A percentile compares a stretch with the other conserved stretches of the same genome.
phyloP scores from a whole-genome alignment of 2,797 vertebrate species.

The Odontamblyopus lacepedii region DNA sequence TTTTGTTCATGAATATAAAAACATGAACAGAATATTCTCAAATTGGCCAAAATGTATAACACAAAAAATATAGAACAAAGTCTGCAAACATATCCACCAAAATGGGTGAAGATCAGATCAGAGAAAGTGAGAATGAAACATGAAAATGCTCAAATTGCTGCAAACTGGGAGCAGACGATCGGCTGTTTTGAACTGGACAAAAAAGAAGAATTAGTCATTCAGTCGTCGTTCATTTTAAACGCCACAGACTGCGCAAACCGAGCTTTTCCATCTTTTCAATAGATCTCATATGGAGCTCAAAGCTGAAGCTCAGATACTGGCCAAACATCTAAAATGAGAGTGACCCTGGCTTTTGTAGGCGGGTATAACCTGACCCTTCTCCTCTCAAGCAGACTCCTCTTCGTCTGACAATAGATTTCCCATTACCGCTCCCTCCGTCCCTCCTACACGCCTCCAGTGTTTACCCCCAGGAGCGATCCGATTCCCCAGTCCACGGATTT shows the following conservation, averaged over 20 bases:
- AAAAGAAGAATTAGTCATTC: neutral
- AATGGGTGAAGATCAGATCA: neutral
- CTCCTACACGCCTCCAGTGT: slow-evolving; percentile 47
- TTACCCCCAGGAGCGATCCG: slow-evolving; percentile 46
- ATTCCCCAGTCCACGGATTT: slow-evolving; percentile 27
- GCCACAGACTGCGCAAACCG: neutral
- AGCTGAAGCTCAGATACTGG: slow-evolving; percentile 32
- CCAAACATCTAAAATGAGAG: slow-evolving; percentile 55
- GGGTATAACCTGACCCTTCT: slow-evolving; percentile 33
- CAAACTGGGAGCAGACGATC: neutral
- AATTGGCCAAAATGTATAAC: too few species aligned
- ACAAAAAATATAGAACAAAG: neutral
- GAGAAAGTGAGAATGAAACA: neutral
- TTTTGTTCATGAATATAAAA: too few species aligned
- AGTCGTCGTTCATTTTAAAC: neutral
- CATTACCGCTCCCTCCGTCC: slow-evolving; percentile 53
- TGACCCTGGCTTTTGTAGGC: slow-evolving; percentile 56
- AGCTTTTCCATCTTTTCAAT: slow-evolving; percentile 15
- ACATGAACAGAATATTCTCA: too few species aligned
- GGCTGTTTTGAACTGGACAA: neutral
- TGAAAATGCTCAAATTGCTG: neutral
- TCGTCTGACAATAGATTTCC: slow-evolving; percentile 65
- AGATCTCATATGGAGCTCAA: slow-evolving; percentile 39
- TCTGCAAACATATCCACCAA: neutral
- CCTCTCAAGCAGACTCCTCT: slow-evolving; percentile 38